These are phyloP conservation scores for Drosophila trapezifrons DNA, from an alignment of 1,140 invertebrate species.

Conservation along the genomic window DNA sequence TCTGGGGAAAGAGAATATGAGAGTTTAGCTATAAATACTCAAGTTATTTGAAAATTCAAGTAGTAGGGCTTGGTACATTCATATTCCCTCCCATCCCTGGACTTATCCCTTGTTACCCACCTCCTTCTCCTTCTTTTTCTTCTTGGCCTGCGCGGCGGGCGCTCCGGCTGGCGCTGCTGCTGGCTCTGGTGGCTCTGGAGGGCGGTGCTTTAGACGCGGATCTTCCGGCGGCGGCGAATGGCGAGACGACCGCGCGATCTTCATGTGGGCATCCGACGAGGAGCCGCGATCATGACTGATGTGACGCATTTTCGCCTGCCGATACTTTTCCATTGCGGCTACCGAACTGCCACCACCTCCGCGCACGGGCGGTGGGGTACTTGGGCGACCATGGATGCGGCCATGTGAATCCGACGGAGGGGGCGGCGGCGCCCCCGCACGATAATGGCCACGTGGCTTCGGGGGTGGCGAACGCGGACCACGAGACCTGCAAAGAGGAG, in stretches of 20 bases:
- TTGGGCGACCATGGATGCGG: conserved; percentile 72
- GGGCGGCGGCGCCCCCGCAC: conserved; percentile 58
- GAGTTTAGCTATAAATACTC: background rate
- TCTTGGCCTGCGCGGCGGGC: conserved; percentile 56
- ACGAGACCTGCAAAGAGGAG: conserved; percentile 66
- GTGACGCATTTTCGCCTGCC: conserved; percentile 71
- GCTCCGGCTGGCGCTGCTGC: conserved; percentile 51
- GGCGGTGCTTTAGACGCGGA: conserved; percentile 80
- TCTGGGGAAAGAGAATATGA: conserved; percentile 31
- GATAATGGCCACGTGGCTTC: conserved; percentile 80
- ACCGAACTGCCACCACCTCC: conserved; percentile 34
- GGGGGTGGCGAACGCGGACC: conserved; percentile 80
- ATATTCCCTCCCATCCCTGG: conserved; percentile 43
- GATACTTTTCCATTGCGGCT: conserved; percentile 73
- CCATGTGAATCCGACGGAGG: conserved; percentile 74
- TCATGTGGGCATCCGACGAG: conserved; percentile 67
- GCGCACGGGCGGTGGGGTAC: conserved; percentile 71
- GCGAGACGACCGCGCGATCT: conserved; percentile 69
- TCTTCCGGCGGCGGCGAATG: conserved; percentile 82
- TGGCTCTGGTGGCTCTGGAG: conserved; percentile 83
- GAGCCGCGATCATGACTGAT: conserved; percentile 70
- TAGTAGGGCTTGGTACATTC: too few species aligned
- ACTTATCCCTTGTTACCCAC: conserved; percentile 8
- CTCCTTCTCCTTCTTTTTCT: conserved; percentile 83
- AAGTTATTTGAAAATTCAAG: background rate